phyloP scores from a whole-genome alignment of 2,888 invertebrate genomes.

The Torymus auratus region DNA sequence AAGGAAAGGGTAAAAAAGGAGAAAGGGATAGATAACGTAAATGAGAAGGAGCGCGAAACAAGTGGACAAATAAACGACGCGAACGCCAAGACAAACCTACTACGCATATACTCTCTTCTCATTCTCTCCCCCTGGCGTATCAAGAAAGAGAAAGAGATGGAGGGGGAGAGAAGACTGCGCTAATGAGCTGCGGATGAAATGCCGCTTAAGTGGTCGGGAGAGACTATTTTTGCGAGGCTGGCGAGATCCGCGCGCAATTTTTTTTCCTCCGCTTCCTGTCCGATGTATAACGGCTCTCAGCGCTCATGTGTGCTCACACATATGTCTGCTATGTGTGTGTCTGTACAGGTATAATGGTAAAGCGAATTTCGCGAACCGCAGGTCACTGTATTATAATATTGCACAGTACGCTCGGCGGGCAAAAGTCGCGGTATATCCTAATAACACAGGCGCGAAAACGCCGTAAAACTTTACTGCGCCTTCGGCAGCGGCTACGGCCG shows the following conservation, averaged over 20 bases:
- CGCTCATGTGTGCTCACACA: no score
- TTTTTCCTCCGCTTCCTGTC: constrained; percentile 29
- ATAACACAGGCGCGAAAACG: constrained; percentile 42
- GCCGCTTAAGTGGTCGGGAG: constrained; percentile 39
- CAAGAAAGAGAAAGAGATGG: neutral
- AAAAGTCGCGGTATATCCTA: constrained; percentile 10
- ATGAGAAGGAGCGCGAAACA: constrained; percentile 8
- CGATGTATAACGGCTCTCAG: constrained; percentile 12
- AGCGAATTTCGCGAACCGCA: neutral
- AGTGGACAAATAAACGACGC: neutral
- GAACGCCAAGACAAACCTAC: neutral
- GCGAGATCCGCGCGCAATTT: constrained; percentile 1
- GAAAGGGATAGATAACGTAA: constrained; percentile 19
- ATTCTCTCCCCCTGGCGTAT: no score
- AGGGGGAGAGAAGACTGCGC: constrained; percentile 32
- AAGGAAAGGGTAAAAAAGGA: neutral
- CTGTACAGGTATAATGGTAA: neutral
- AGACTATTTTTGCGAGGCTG: constrained; percentile 30
- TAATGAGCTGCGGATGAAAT: constrained; percentile 51
- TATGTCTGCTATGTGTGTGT: no score
- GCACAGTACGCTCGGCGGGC: neutral
- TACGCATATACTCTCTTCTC: no score
- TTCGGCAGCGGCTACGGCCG: neutral
- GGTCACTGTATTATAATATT: constrained; percentile 11
- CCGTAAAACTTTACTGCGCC: constrained; percentile 42